A percentile compares a stretch with the other conserved stretches of the same genome.
phyloP scores from a whole-genome alignment of 2,888 invertebrate species.

The Drosophila koepferae region DNA sequence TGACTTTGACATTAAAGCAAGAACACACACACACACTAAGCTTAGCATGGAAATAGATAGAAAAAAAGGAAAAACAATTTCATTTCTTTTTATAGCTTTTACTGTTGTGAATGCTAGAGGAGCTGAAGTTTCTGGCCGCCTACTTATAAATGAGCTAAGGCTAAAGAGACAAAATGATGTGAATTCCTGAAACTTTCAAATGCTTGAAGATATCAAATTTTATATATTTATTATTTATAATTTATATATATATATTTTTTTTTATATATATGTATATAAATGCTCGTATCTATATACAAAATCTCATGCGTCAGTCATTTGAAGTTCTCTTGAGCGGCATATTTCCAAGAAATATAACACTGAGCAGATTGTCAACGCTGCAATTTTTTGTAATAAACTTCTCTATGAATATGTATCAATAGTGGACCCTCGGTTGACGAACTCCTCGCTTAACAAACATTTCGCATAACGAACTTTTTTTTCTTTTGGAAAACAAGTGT shows the following conservation, averaged over 20 bases:
- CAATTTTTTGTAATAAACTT: not conserved
- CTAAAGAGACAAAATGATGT: not conserved
- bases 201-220: not conserved
- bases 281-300: not conserved
- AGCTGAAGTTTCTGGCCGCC: not conserved
- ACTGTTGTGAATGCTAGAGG: not conserved
- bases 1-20: slow-evolving; percentile 36
- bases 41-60: not conserved
- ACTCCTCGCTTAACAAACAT: no score
- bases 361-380: not conserved
- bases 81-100: not conserved
- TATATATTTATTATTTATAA: not conserved
- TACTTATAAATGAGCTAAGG: not conserved
- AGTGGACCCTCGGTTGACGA: no score
- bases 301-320: not conserved
- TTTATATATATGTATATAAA: not conserved
- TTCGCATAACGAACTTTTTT: no score
- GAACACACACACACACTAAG: not conserved
- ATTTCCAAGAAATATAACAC: not conserved
- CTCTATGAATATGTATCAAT: no score
- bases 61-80: not conserved
- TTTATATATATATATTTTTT: not conserved
- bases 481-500: no score
- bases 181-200: not conserved
- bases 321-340: not conserved